Conservation (phyloP, 2,888 invertebrate genomes). For the Heliconius aoede region DNA sequence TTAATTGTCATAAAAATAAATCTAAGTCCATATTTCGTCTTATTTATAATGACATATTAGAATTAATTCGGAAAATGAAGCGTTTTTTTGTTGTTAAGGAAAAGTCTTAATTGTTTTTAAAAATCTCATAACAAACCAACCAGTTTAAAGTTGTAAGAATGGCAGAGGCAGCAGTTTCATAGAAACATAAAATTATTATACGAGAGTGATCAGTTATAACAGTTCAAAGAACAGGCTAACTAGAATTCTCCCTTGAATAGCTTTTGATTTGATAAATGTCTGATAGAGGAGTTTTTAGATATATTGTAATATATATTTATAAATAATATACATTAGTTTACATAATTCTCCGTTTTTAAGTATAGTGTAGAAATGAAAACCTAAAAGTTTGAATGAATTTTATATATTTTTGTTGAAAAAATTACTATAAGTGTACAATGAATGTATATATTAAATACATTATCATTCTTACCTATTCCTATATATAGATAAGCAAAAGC, state of each 20-base stretch:
- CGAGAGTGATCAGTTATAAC: conserved; percentile 27
- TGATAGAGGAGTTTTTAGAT: not conserved
- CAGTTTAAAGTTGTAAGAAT: conserved; percentile 14
- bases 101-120: not conserved
- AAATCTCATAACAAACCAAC: not conserved
- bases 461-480: not conserved
- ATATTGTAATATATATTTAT: too few species aligned
- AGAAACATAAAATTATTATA: conserved; percentile 11
- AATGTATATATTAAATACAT: too few species aligned
- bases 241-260: conserved; percentile 17
- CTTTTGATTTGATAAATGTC: conserved; percentile 21
- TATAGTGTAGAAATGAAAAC: too few species aligned
- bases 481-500: not conserved
- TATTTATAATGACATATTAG: not conserved
- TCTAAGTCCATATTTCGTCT: not conserved
- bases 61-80: not conserved
- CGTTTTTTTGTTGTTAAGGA: too few species aligned
- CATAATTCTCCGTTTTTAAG: too few species aligned
- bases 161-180: conserved; percentile 19
- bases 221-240: conserved; percentile 22
- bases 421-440: too few species aligned
- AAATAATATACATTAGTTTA: too few species aligned
- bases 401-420: too few species aligned
- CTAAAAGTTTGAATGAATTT: too few species aligned
- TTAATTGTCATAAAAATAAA: not conserved